phyloP scores from a whole-genome alignment of 2,113 vertebrate species.

The Phodopus roborovskii region DNA sequence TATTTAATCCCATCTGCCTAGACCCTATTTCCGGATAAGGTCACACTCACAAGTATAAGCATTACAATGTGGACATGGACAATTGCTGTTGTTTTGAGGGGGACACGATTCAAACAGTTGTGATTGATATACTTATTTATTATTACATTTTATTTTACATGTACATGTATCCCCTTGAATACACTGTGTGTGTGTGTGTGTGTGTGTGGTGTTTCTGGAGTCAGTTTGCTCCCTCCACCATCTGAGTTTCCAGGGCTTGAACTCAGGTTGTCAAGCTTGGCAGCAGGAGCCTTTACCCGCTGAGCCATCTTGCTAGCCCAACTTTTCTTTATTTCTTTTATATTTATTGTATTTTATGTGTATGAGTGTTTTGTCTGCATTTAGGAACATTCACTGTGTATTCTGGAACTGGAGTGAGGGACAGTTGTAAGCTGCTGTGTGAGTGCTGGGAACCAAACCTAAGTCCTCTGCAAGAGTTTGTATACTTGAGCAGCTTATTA shows the following conservation, averaged over 20 bases:
- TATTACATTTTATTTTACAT: not conserved
- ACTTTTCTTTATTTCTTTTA: not conserved
- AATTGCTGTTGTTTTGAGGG: not conserved
- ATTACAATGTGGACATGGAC: not conserved
- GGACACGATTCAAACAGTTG: not conserved
- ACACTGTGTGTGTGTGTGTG: not conserved
- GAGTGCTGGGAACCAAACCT: not conserved
- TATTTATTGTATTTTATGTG: not conserved
- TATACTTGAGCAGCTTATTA: slow-evolving; percentile 30
- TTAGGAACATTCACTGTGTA: not conserved
- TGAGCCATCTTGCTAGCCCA: not conserved
- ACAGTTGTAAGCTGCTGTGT: not conserved
- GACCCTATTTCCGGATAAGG: not conserved
- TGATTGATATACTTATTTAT: not conserved
- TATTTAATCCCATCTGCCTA: not conserved
- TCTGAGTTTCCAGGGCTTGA: not conserved
- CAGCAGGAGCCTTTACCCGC: not conserved
- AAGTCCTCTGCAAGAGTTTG: not conserved
- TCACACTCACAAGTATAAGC: not conserved
- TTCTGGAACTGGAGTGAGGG: not conserved
- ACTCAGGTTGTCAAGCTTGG: not conserved
- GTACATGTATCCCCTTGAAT: not conserved
- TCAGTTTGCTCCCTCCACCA: not conserved
- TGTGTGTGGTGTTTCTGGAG: not conserved
- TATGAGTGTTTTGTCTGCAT: not conserved